Evolutionary conservation across 92 coral and sea anemone genomes (phyloP).

Genomic region (Ricordea florida): DNA sequence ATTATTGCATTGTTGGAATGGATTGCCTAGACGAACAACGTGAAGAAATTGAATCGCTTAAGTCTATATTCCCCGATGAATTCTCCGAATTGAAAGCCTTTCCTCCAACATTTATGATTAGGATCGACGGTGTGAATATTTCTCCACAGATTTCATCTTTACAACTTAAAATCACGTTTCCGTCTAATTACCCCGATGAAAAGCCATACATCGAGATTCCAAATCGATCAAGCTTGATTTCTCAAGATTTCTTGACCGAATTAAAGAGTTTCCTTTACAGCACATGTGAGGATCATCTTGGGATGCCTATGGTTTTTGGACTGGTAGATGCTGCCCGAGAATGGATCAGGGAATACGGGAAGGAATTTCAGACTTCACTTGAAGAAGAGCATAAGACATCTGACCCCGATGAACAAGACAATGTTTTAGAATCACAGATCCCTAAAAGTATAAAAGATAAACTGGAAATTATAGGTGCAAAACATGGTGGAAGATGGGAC

Average conservation of each 20-base stretch:
- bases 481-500: conserved; percentile 78
- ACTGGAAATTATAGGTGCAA: conserved; percentile 2
- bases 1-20: too few relatives aligned
- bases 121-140: conserved; percentile 70
- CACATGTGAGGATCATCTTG: conserved; percentile 56
- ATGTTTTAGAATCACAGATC: background rate
- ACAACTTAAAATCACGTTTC: conserved; percentile 70
- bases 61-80: conserved; percentile 76
- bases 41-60: conserved; percentile 76
- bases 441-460: conserved; percentile 7
- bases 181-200: conserved; percentile 66
- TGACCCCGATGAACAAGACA: conserved; percentile 19
- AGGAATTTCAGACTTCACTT: conserved; percentile 1
- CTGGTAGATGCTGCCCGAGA: conserved; percentile 69
- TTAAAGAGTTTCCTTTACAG: conserved; percentile 30
- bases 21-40: conserved; percentile 77
- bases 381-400: background rate
- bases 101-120: conserved; percentile 81
- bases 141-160: conserved; percentile 40
- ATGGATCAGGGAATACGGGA: conserved; percentile 59
- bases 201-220: conserved; percentile 73
- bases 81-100: conserved; percentile 65
- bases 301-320: conserved; percentile 84
- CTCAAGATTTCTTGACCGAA: conserved; percentile 52
- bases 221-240: conserved; percentile 68